Evolutionary conservation across 2,888 invertebrate species (phyloP), one percentile per base, ranked within the genome.

Genomic region (Coleophora deauratella): DNA sequence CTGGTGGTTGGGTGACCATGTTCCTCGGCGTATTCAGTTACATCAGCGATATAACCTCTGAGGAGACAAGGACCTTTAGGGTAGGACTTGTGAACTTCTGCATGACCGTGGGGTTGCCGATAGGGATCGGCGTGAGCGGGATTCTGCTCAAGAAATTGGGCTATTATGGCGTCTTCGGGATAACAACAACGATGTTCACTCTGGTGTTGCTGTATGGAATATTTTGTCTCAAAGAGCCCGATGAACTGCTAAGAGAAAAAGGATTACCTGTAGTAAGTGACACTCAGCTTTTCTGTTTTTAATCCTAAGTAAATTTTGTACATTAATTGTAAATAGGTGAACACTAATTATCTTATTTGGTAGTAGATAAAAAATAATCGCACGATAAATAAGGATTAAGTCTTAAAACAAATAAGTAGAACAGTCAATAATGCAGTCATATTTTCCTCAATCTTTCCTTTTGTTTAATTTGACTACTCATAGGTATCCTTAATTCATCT

Each of bases 151-250:
- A 69, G 41, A 68, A 53, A 30, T 58, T 82, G 59, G 86, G 86
- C 1, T 87, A 84, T 48, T 86, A 86, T 45, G 81, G 77, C 32
- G 67, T 86, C 42, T 86, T 86, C 47, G 59, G 73, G 1, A 68
- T 74, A 57, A 84, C 84, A 0, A 57, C 69, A 2, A 52, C 52
- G 1, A 48, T 82, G 54, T 79, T 88, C 37, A 54, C 90, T 6
- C 57, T 93, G 34, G 90, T 92, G 33, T 88, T 94, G 39, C 59
- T 89, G 33, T 94, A 94, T 54, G 94, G 94, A 0, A 79, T 90
- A 35, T 88, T 90, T 44, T 88, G 88, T 41, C 86, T 95, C 48
- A 88, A 90, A 43, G 94, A 94, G 59, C 88, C 89, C 13, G 88
- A 87, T 32, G 51, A 67, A 2, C 70, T 73, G 57, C 64, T 82